Conservation (phyloP, 2,888 invertebrate species). For the Parnassius apollo region DNA sequence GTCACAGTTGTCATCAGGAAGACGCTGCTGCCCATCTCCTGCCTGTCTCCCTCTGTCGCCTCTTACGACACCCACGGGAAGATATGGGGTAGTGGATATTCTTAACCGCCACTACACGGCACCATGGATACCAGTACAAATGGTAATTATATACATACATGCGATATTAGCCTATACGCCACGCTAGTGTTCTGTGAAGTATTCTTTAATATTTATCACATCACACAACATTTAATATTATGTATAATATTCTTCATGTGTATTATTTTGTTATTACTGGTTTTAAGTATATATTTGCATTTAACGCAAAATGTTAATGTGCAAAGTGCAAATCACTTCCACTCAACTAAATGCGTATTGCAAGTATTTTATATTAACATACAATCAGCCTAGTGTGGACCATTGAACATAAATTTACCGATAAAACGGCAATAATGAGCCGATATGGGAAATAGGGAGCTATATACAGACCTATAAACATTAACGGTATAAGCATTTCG, state of each 20-base stretch:
- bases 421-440: slow-evolving; percentile 2
- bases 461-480: background rate
- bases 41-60: no score
- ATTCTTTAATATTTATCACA: background rate
- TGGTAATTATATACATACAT: no score
- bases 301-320: no score
- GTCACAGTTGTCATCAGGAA: no score
- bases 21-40: no score
- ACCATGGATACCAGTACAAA: no score
- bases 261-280: slow-evolving; percentile 31
- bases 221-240: background rate
- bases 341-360: slow-evolving; percentile 2
- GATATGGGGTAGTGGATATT: no score
- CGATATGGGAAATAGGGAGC: background rate
- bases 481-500: no score
- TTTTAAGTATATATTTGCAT: background rate
- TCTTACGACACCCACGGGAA: no score
- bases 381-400: slow-evolving; percentile 2
- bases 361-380: slow-evolving; percentile 1
- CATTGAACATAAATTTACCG: slow-evolving; percentile 1
- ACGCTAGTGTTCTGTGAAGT: no score
- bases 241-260: slow-evolving; percentile 6
- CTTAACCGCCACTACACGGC: no score
- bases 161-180: no score
- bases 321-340: slow-evolving; percentile 6